Base-by-base conservation (phyloP, 2,888 invertebrate genomes). In the Epirrhoe tristata region DNA sequence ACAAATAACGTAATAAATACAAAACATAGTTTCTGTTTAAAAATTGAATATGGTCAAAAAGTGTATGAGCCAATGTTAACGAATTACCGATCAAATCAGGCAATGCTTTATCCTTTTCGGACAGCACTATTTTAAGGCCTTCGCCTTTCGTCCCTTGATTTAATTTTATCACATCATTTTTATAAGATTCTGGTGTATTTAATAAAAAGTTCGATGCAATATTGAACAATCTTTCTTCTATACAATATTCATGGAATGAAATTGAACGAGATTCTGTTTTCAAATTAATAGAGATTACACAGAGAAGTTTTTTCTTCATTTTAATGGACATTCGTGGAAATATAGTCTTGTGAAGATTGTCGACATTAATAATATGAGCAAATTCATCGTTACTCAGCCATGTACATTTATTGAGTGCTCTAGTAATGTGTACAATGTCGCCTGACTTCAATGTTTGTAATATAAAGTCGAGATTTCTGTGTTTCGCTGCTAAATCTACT, bases 401-500 rank as follows among this genome's bases (percentile, higher is more conserved):
- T 17, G 34, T 51, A 62, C 79, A 81, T 77, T 87, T 90, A 51
- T 59, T 58, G 0, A 90, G 77, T 36, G 82, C 88, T 75, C 83
- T 80, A 2, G 86, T 81, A 57, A 88, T 80, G 53, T 82, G 81
- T 6, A 90, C 74, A 52, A 76, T 79, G 51, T 90, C 89, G 1
- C 87, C 88, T 36, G 77, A 81, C 71, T 85, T 90, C 0, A 91
- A 67, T 5, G 78, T 74, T 43, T 88, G 82, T 36, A 87, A 31
- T 8, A 91, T 81, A 58, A 85, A 89, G 46, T 85, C 81, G 6
- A 84, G 63, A 63, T 89, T 82, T 66, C 74, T 79, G 17, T 81
- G 81, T 70, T 83, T 83, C 8, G 86, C 82, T 1, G 90, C 90
- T 5, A 91, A 67, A 73, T 87, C 87, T 43, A 91, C 90, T 75